Base-by-base conservation (phyloP, 1,140 invertebrate genomes). In the Danaus plexippus region DNA sequence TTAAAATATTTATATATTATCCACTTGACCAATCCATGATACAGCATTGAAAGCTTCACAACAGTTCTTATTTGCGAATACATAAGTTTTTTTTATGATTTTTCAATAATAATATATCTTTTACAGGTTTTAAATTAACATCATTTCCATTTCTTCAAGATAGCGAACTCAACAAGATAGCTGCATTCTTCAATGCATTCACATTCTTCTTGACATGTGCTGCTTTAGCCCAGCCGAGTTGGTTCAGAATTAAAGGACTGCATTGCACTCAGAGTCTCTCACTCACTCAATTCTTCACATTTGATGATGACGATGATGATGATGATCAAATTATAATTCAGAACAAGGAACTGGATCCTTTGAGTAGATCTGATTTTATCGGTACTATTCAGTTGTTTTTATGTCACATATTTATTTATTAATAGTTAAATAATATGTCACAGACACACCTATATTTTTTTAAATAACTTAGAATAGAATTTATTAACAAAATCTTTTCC, bases 121-220 rank as follows among this genome's bases (percentile, higher is more conserved):
- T 80, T 85, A 8, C 68, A 86, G 81, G 81, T 54, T 62, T 83
- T 1, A 83, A 86, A 69, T 71, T 82, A 59, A 51, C 73, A 43
- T 32, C 22, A 32, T 74, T 83, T 54, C 69, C 75, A 12, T 82
- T 32, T 32, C 22, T 32, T 86, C 42, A 86, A 82, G 83, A 86
- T 54, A 85, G 83, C 44, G 88, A 89, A 55, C 64, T 87, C 10
- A 90, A 89, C 58, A 87, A 87, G 66, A 86, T 89, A 47, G 88
- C 88, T 10, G 88, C 88, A 43, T 85, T 88, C 60, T 89, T 90
- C 55, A 89, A 90, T 71, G 62, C 87, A 52, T 66, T 75, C 0
- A 88, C 88, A 47, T 88, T 89, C 57, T 63, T 89, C 43, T 60
- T 90, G 55, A 87, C 88, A 5, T 88, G 87, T 63, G 84, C 85